These are phyloP conservation scores for Pristionchus arcanus DNA, from an alignment of 2,888 invertebrate species.

Conservation along the genomic window DNA sequence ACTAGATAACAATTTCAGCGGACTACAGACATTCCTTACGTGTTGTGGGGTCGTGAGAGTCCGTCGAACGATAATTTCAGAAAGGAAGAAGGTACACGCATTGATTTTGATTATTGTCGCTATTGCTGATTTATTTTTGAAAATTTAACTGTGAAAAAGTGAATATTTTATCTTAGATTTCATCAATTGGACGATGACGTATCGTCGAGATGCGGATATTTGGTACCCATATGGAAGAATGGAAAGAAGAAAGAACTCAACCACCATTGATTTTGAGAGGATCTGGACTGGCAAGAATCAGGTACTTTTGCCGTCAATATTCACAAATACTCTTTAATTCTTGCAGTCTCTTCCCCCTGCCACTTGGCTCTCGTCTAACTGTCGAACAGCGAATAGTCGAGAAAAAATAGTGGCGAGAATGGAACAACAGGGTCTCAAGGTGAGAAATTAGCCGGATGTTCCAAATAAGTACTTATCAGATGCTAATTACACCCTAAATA, in stretches of 20 bases:
- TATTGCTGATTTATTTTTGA: no score
- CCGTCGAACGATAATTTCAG: slow-evolving; percentile 64
- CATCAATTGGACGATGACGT: slow-evolving; percentile 70
- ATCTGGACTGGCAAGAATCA: slow-evolving; percentile 58
- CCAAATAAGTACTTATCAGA: no score
- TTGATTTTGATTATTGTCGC: no score
- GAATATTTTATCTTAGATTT: slow-evolving; percentile 57
- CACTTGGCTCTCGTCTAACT: slow-evolving; percentile 64
- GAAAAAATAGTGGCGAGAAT: slow-evolving; percentile 58
- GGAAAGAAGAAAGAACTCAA: slow-evolving; percentile 47
- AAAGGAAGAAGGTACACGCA: slow-evolving; percentile 42
- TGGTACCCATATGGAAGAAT: slow-evolving; percentile 63
- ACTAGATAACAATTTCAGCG: neutral
- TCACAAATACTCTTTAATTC: neutral
- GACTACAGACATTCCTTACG: slow-evolving; percentile 60
- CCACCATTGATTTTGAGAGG: slow-evolving; percentile 55
- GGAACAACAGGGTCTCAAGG: slow-evolving; percentile 46
- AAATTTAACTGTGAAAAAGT: neutral
- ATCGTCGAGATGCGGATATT: slow-evolving; percentile 64
- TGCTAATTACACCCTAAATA: no score
- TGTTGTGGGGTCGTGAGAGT: slow-evolving; percentile 67
- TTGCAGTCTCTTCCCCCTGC: slow-evolving; percentile 54
- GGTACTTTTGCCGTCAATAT: no score
- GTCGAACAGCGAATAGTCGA: slow-evolving; percentile 58
- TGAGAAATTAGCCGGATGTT: no score